Evolutionary conservation across 2,113 vertebrate genomes (phyloP).

Genomic region (Brachypodius melanocephalos): DNA sequence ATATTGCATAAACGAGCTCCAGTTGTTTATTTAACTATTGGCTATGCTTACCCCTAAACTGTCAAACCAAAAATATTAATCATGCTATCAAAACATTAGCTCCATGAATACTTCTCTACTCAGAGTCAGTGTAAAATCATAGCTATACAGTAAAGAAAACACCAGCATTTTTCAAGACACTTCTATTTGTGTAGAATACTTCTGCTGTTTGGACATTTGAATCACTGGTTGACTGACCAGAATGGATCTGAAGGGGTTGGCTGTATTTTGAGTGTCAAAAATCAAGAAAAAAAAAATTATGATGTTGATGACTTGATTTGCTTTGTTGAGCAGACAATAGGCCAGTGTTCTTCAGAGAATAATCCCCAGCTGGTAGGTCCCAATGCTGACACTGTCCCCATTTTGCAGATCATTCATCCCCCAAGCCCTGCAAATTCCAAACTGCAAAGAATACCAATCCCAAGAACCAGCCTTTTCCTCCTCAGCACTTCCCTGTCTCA

Average conservation of each 20-base stretch:
- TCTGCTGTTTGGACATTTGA: neutral
- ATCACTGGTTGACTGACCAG: neutral
- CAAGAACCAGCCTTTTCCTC: neutral
- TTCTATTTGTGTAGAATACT: neutral
- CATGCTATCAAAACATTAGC: neutral
- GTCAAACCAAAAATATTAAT: constrained; percentile 20
- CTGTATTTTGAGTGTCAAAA: neutral
- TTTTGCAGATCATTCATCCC: neutral
- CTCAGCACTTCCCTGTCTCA: accelerated
- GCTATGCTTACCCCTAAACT: neutral
- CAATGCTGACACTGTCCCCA: neutral
- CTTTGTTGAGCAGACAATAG: neutral
- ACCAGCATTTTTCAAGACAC: neutral
- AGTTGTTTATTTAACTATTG: constrained; percentile 33
- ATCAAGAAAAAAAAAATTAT: neutral
- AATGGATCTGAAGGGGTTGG: neutral
- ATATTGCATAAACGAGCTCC: neutral
- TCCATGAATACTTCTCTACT: neutral
- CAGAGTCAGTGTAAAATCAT: neutral
- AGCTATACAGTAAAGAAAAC: neutral
- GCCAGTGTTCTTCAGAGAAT: neutral
- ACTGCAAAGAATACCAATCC: neutral
- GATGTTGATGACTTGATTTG: neutral
- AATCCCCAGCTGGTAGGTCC: neutral
- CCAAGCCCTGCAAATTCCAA: neutral